These are phyloP conservation scores for Barbus barbus DNA, from an alignment of 2,113 vertebrate genomes.

Conservation along the genomic window DNA sequence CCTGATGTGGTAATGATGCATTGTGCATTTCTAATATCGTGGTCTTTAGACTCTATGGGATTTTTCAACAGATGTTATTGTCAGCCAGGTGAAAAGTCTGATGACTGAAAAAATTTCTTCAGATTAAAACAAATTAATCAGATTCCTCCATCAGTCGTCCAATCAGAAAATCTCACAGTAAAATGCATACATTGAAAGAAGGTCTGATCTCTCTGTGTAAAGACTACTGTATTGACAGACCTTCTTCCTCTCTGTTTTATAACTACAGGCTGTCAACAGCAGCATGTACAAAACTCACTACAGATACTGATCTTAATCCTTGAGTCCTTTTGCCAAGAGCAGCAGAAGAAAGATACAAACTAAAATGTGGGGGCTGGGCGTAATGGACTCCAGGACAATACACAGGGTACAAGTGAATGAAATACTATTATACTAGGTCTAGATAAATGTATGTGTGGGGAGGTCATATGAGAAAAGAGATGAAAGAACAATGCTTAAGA, in stretches of 20 bases:
- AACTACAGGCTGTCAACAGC: not conserved
- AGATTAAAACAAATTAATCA: no score
- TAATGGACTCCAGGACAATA: not conserved
- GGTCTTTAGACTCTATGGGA: no score
- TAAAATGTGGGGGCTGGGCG: not conserved
- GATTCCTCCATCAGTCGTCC: no score
- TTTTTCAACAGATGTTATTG: no score
- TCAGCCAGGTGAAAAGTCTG: no score
- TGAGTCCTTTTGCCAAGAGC: not conserved
- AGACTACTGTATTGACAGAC: not conserved
- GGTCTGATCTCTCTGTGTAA: not conserved
- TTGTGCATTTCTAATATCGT: no score
- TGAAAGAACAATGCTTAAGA: not conserved
- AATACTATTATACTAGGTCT: no score
- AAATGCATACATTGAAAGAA: not conserved
- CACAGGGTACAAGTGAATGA: not conserved
- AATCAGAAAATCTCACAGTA: no score
- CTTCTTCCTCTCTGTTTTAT: not conserved
- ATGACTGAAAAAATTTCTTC: no score
- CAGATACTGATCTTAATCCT: not conserved
- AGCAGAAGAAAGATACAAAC: slow-evolving; percentile 2
- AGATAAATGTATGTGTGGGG: not conserved
- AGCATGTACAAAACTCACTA: not conserved
- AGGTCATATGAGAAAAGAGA: not conserved
- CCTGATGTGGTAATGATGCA: no score